phyloP scores from a whole-genome alignment of 2,888 invertebrate genomes.

The Drosophila mimica region DNA sequence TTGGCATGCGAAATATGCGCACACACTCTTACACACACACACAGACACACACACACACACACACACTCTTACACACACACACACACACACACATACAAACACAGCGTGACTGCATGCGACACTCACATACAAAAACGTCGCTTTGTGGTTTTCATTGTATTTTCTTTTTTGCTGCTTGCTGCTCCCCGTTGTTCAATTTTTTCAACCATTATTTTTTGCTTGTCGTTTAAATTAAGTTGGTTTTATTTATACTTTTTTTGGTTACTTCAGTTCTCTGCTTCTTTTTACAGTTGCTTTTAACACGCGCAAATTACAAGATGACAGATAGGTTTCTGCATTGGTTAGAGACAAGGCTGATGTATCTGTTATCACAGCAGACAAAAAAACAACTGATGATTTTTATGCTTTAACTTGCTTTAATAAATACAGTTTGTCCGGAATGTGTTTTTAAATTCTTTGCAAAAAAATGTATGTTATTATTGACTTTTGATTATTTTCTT shows the following conservation, averaged over 20 bases:
- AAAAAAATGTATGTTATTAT: no score
- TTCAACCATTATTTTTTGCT: conserved; percentile 46
- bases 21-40: conserved; percentile 13
- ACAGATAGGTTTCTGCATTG: conserved; percentile 40
- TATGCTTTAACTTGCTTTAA: background rate
- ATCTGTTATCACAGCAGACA: background rate
- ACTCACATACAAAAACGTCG: conserved; percentile 64
- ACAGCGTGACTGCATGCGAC: conserved; percentile 61
- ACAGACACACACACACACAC: conserved; percentile 2
- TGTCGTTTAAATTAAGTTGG: conserved; percentile 61
- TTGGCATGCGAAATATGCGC: conserved; percentile 76
- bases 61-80: conserved; percentile 14
- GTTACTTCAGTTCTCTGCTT: conserved; percentile 3
- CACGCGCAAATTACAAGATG: conserved; percentile 42
- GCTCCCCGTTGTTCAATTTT: conserved; percentile 26
- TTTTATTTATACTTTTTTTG: conserved; percentile 36
- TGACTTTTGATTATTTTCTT: no score
- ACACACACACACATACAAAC: conserved; percentile 1
- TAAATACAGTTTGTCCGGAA: no score
- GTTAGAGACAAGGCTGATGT: conserved; percentile 2
- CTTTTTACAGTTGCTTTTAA: conserved; percentile 27
- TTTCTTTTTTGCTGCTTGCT: conserved; percentile 14
- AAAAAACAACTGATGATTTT: background rate
- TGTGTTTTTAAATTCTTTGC: no score
- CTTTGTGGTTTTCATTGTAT: conserved; percentile 74